Evolutionary conservation across 2,888 invertebrate genomes (phyloP).

Genomic region (Polymixis flavicincta): DNA sequence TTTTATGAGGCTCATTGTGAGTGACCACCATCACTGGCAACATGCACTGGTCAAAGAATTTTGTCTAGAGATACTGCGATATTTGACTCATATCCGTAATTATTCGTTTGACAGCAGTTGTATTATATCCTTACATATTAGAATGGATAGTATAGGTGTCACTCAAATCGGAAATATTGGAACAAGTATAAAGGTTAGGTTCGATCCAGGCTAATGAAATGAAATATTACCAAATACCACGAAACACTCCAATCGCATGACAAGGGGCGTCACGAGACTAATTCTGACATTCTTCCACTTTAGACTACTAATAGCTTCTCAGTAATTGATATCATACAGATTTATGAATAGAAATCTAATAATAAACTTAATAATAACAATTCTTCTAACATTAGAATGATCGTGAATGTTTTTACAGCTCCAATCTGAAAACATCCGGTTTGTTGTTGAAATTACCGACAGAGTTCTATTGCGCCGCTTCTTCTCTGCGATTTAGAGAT

Average conservation of each 20-base stretch:
- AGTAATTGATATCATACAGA: constrained; percentile 11
- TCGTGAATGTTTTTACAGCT: constrained; percentile 5
- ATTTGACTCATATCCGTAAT: no score
- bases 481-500: background rate
- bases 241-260: constrained; percentile 8
- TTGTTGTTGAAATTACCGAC: background rate
- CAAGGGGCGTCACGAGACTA: background rate
- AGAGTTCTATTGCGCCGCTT: constrained; percentile 3
- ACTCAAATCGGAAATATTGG: background rate
- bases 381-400: constrained; percentile 22
- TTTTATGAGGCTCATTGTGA: no score
- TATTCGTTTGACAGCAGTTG: no score
- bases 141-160: no score
- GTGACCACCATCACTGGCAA: no score
- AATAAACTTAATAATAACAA: constrained; percentile 17
- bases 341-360: constrained; percentile 16
- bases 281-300: background rate
- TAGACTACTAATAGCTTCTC: background rate
- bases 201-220: background rate
- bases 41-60: no score
- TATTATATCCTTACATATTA: no score
- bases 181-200: background rate
- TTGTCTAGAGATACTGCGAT: no score
- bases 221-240: constrained; percentile 15
- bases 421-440: constrained; percentile 34